Evolutionary conservation across 1,140 invertebrate genomes (phyloP).

Genomic region (Megalopta genalis): DNA sequence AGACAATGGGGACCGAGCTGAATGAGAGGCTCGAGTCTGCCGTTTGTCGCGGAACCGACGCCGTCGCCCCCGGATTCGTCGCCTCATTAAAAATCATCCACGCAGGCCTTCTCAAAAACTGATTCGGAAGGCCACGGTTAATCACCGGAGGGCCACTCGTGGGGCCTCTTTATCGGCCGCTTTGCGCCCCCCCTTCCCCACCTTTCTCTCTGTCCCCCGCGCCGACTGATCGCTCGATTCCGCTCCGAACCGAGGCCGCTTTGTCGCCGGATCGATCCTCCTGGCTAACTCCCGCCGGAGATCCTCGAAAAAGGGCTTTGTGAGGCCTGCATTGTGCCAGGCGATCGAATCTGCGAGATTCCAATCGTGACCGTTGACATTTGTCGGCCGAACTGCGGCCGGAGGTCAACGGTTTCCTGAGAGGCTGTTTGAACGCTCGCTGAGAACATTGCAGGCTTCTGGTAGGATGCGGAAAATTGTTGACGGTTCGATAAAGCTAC

Average conservation of each 20-base stretch:
- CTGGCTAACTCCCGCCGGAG: neutral
- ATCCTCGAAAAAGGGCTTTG: no score
- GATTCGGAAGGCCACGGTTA: conserved; percentile 43
- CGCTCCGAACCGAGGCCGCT: neutral
- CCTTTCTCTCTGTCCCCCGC: neutral
- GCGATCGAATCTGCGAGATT: no score
- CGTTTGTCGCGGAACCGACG: conserved; percentile 21
- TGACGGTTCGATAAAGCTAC: no score
- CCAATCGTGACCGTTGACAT: neutral
- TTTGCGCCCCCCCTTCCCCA: neutral
- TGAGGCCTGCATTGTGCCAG: no score
- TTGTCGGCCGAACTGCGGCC: neutral
- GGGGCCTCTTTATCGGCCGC: conserved; percentile 22
- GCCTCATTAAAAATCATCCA: conserved; percentile 46
- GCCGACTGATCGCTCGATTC: neutral
- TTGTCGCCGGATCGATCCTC: neutral
- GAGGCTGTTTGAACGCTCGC: no score
- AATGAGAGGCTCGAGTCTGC: conserved; percentile 10
- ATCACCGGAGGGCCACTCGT: conserved; percentile 37
- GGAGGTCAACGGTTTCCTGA: neutral
- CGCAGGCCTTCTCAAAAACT: conserved; percentile 1
- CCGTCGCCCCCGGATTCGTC: conserved; percentile 13
- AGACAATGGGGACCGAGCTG: conserved; percentile 18
- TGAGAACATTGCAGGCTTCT: no score
- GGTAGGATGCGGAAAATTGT: neutral